Conservation (phyloP, 1,140 invertebrate genomes). For the Plectrocnemia conspersa region DNA sequence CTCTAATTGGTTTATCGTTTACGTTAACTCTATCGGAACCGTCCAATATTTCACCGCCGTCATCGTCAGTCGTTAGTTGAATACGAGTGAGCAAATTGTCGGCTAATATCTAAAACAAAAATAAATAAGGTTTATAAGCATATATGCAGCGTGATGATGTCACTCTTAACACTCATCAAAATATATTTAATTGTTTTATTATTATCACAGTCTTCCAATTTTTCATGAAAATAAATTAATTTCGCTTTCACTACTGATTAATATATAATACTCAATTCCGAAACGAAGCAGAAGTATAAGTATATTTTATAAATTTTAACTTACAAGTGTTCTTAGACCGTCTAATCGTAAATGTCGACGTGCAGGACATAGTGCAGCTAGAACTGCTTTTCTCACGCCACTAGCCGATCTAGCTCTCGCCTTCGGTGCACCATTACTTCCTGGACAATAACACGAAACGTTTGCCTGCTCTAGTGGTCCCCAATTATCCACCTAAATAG, state of each 20-base stretch:
- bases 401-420: constrained; percentile 46
- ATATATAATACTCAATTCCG: background rate
- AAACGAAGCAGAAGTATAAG: background rate
- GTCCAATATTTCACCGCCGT: constrained; percentile 39
- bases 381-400: constrained; percentile 65
- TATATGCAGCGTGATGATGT: background rate
- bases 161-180: background rate
- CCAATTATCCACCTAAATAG: constrained; percentile 42
- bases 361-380: constrained; percentile 77
- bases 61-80: constrained; percentile 74
- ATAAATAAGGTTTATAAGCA: background rate
- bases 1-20: constrained; percentile 23
- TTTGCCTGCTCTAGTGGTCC: constrained; percentile 41
- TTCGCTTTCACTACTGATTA: no score
- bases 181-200: background rate
- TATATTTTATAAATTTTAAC: background rate
- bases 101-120: constrained; percentile 59
- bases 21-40: constrained; percentile 27
- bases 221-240: background rate
- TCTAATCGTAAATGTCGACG: constrained; percentile 76
- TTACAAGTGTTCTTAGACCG: constrained; percentile 67
- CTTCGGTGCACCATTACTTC: constrained; percentile 44
- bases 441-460: constrained; percentile 58
- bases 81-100: constrained; percentile 79
- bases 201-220: background rate